Conservation (phyloP, 2,888 invertebrate genomes). For the Cryptocheilus praepositus region DNA sequence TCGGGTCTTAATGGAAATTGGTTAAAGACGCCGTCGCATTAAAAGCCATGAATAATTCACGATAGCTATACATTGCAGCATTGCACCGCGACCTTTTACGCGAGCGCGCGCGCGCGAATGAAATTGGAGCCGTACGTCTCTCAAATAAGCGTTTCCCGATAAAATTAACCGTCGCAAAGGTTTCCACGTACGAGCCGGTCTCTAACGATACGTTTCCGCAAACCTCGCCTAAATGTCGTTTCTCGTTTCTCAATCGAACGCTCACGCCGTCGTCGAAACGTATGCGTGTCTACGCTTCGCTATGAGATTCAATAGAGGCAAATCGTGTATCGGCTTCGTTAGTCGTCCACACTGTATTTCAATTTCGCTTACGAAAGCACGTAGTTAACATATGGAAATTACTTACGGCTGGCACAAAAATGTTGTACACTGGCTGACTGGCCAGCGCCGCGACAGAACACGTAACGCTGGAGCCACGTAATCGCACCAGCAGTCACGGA, state of each 20-base stretch:
- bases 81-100: too few species aligned
- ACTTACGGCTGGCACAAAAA: background rate
- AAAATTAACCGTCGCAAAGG: too few species aligned
- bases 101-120: too few species aligned
- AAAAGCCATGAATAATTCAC: constrained; percentile 49
- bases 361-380: constrained; percentile 7
- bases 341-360: constrained; percentile 10
- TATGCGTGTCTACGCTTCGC: background rate
- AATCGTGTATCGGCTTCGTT: background rate
- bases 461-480: constrained; percentile 5
- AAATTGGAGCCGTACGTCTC: too few species aligned
- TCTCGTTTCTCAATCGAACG: constrained; percentile 33
- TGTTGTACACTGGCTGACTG: background rate
- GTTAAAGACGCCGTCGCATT: constrained; percentile 40
- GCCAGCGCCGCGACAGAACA: background rate
- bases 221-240: constrained; percentile 12
- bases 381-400: background rate
- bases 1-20: constrained; percentile 48
- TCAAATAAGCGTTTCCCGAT: too few species aligned
- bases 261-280: too few species aligned
- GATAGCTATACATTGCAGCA: background rate
- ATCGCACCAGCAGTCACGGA: constrained; percentile 1
- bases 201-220: too few species aligned
- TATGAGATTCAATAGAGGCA: background rate
- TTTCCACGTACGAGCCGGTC: too few species aligned